phyloP scores from a whole-genome alignment of 1,140 invertebrate genomes.

The Camponotus floridanus region DNA sequence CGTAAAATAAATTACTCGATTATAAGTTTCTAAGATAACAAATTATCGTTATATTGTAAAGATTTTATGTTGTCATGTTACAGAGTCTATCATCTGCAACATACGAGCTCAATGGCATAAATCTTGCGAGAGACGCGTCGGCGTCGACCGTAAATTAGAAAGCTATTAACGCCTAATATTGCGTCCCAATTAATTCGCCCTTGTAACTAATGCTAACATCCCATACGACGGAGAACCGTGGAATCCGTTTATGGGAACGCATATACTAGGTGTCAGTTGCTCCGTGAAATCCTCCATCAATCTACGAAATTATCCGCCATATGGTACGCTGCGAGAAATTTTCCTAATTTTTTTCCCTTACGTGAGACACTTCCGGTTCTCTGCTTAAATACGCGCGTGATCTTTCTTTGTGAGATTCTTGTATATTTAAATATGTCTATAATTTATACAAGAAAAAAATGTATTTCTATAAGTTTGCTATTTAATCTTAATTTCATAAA shows the following conservation, averaged over 20 bases:
- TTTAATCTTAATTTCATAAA: not conserved
- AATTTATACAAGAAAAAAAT: conserved; percentile 8
- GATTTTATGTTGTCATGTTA: not conserved
- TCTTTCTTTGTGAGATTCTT: not conserved
- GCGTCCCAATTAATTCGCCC: conserved; percentile 75
- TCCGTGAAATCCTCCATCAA: conserved; percentile 82
- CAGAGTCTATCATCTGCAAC: conserved; percentile 8
- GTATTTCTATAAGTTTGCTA: not conserved
- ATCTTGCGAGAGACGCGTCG: conserved; percentile 4
- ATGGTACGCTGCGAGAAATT: conserved; percentile 73
- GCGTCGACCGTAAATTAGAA: conserved; percentile 74
- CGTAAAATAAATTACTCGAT: too few relatives aligned
- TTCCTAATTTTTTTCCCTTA: conserved; percentile 29
- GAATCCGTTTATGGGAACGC: conserved; percentile 57
- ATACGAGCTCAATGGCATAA: conserved; percentile 15
- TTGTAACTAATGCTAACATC: conserved; percentile 62
- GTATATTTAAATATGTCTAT: not conserved
- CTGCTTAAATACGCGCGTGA: not conserved
- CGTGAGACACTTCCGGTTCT: conserved; percentile 42
- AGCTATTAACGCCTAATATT: conserved; percentile 76
- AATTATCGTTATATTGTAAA: not conserved
- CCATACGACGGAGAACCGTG: conserved; percentile 42
- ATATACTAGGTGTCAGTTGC: conserved; percentile 82
- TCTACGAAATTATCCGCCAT: conserved; percentile 81
- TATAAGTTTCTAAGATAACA: too few relatives aligned